Evolutionary conservation across 1,140 invertebrate genomes (phyloP), one percentile per base, ranked within the genome.

Genomic region (Aphelinus certus): DNA sequence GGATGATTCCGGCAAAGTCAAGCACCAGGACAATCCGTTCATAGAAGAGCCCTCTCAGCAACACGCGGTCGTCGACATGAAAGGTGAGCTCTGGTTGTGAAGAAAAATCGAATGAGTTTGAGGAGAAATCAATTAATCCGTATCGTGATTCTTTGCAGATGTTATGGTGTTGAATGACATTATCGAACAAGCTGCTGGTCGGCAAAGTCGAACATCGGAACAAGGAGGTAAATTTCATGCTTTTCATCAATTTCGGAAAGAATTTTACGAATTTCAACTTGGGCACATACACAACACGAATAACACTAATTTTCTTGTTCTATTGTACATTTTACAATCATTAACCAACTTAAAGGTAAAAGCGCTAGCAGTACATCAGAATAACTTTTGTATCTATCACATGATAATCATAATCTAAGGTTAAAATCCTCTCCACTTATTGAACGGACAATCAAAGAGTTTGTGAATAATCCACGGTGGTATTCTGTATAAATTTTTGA

Each of bases 131-230:
- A 46, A 6, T 63, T 62, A 46, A 5, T 3, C 1, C 43, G 3
- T n/a, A 62, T 4, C 45, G 61, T 42, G 60, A 61, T 74, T 78
- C 49, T 78, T 91, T 91, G 42, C 88, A 98, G 97, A 99, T 91
- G 96, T 98, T 65, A 97, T 98, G 96, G 96, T 98, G 75, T 88
- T 99, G 79, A 98, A 97, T 87, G 96, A 98, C 86, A 97, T 99
- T 78, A 96, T 98, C 79, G 97, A 98, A 86, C 96, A 98, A 90
- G 97, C 96, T 49, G 95, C 94, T 76, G 95, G 94, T 77, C 90
- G 94, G 82, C 93, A 93, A 81, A 96, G 95, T 88, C 91, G 92
- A 85, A 91, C 92, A 58, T 95, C 94, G 82, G 95, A 97, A 78
- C 91, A 94, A 88, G 95, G 94, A 93, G 95, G 95, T 97, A 94